Evolutionary conservation across 1,140 invertebrate species (phyloP), one percentile per base, ranked within the genome.

Genomic region (Aphelenchoides besseyi): DNA sequence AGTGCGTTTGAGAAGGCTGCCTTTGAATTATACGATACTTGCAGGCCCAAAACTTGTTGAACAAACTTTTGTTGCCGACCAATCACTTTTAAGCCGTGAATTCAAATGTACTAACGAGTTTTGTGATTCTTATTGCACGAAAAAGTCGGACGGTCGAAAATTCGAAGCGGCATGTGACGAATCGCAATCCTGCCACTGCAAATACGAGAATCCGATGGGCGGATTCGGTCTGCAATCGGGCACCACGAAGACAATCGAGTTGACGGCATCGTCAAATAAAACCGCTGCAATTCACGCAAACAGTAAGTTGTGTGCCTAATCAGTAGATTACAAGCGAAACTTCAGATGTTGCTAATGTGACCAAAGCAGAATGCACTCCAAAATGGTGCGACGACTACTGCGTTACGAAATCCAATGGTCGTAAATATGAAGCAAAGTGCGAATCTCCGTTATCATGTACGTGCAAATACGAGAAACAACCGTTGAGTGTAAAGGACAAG

Each of bases 181-280:
- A 48, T 18, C 33, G 12, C 62, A 64, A 48, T 37, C 33, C 1
- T 64, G 62, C 26, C 62, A 48, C 29, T 64, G 62, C 62, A 35
- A 64, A 48, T 64, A 35, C 2, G 35, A 64, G 29, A 26, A 16
- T 16, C 29, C 33, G 41, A 23, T 16, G 12, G 41, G 41, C 41
- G 41, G 41, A 2, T 1, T 26, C 26, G 57, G 57, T n/a, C 26
- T 61, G 16, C n/a, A 12, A 2, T 30, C 1, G 1, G 28, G 12
- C 1, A 12, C 33, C 1, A n/a, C 57, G 9, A 61, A 61, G 26
- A 61, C 1, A n/a, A 26, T 61, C 1, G 26, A 12, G n/a, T 35
- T 61, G 28, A 61, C 26, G 16, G 57, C 57, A n/a, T n/a, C 57
- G 5, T 61, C 57, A 35, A 61, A 61, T 35, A 61, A 64, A 64